Evolutionary conservation across 2,113 vertebrate genomes (phyloP).

Genomic region (Piaya cayana): DNA sequence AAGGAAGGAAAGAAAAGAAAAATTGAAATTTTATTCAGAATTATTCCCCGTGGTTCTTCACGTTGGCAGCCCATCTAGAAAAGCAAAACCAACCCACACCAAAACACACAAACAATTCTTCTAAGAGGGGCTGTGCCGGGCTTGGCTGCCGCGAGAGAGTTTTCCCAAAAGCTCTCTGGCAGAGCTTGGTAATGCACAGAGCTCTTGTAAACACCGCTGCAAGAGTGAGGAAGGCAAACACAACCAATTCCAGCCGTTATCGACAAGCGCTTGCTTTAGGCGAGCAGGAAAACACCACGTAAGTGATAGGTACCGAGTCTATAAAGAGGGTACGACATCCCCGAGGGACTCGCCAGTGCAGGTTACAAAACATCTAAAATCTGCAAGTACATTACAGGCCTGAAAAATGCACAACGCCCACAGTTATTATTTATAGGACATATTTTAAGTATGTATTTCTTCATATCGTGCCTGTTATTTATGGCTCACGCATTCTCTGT

Average conservation of each 20-base stretch:
- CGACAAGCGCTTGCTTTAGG: not conserved
- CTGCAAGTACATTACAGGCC: not conserved
- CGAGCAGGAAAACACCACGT: not conserved
- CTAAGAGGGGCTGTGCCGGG: not conserved
- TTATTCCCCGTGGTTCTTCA: conserved; percentile 11
- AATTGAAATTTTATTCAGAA: not conserved
- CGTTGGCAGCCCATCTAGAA: not conserved
- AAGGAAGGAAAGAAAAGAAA: not conserved
- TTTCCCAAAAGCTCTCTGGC: conserved; percentile 29
- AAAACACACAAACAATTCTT: conserved; percentile 22
- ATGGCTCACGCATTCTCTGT: not conserved
- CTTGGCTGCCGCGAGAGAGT: not conserved
- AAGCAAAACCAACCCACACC: not conserved
- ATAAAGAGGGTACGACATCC: not conserved
- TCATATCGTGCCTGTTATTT: not conserved
- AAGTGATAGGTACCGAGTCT: not conserved
- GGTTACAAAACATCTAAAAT: not conserved
- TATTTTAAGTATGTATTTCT: not conserved
- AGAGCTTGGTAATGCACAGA: not conserved
- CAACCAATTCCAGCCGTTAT: not conserved
- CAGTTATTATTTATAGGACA: not conserved
- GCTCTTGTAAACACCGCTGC: not conserved
- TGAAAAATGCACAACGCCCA: not conserved
- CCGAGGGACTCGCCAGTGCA: not conserved
- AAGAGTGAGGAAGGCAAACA: not conserved